Base-by-base conservation (phyloP, 2,797 vertebrate species). In the Esox lucius region DNA sequence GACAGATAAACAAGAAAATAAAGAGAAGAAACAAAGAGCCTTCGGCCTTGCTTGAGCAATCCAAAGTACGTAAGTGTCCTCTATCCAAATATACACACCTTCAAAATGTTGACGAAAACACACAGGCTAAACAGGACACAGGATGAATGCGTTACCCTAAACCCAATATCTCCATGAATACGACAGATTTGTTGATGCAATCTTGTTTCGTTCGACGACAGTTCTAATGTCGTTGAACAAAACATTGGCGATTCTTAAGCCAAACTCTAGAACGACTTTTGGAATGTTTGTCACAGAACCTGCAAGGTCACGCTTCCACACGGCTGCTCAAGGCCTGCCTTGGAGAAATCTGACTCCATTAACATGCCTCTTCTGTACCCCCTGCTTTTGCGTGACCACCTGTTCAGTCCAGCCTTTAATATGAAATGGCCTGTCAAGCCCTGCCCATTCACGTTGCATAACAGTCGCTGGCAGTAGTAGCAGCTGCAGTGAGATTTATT, bases 11-110 rank as follows among this genome's bases (percentile, higher is more conserved):
- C 13, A 62, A 26, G 11, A 28, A 28, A 22, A 61, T 83, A 79
- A 79, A 87, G 80, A 80, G 85, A 17, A 68, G 70, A 80, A 88
- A 83, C 78, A 80, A 61, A 77, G 75, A 80, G 84, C 80, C 87
- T 81, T 87, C 82, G 84, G 85, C 81, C 84, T 89, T 86, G 88
- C 90, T 87, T 93, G 86, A 91, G 89, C 89, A 87, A 87, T 88
- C 88, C 78, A 73, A 87, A 89, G 93, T 94, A 87, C 89, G 93
- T 94, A 87, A 76, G 88, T 85, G 74, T 24, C 13, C 42, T 69
- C 9, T 33, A 33, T 24, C 46, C 48, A 35, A 65, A 71, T 1
- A 62, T 33, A 17, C 15, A 62, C 17, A 53, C 51, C 39, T 69
- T 42, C 9, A 59, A 49, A 42, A 77, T 48, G 22, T 35, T 49